Conservation (phyloP, 2,113 vertebrate genomes). For the Boulengerochromis microlepis region DNA sequence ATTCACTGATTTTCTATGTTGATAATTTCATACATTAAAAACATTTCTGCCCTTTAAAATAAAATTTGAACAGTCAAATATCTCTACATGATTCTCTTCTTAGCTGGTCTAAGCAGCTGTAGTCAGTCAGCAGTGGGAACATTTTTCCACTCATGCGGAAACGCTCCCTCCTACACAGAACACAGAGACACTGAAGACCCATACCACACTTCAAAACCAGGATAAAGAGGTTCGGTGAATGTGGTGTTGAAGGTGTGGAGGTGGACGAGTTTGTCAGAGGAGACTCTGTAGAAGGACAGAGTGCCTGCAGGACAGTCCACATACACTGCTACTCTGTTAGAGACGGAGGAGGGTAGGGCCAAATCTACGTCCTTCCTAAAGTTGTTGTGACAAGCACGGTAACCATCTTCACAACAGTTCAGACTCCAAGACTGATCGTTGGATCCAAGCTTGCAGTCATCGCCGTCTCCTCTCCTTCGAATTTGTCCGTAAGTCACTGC, state of each 20-base stretch:
- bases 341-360: neutral
- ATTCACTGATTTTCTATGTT: neutral
- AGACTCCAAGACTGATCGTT: neutral
- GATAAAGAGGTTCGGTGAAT: neutral
- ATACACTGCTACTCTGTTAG: neutral
- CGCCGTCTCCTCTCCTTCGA: neutral
- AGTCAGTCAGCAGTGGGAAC: neutral
- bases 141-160: neutral
- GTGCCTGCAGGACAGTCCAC: neutral
- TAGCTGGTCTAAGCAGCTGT: neutral
- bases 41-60: neutral
- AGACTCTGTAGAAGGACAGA: neutral
- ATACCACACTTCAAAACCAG: neutral
- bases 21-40: neutral
- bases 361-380: neutral
- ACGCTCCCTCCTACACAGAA: neutral
- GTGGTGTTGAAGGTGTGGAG: neutral
- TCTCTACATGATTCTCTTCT: neutral
- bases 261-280: neutral
- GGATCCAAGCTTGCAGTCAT: neutral
- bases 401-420: neutral
- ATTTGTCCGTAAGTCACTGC: neutral
- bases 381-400: neutral
- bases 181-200: neutral
- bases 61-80: neutral